Conservation (phyloP, 2,797 vertebrate genomes). For the Lepus oiostolus region DNA sequence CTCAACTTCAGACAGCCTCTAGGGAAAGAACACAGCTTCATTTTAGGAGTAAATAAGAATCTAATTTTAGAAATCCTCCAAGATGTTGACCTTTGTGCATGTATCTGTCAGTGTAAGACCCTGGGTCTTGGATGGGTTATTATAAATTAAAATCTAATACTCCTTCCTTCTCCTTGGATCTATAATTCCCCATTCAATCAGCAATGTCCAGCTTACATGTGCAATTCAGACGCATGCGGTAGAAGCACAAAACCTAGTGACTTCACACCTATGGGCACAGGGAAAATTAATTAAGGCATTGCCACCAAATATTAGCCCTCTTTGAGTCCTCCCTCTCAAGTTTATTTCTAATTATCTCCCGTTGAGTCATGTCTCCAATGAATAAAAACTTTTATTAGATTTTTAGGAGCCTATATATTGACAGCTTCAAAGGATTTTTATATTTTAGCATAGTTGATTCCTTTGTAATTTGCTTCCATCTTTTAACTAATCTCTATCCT, state of each 20-base stretch:
- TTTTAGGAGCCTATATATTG: slow-evolving; percentile 71
- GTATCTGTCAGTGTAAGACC: slow-evolving; percentile 70
- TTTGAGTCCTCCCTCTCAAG: slow-evolving; percentile 57
- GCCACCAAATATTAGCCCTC: slow-evolving; percentile 74
- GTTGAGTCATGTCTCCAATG: slow-evolving; percentile 74
- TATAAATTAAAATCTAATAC: slow-evolving; percentile 82
- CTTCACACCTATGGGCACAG: slow-evolving; percentile 57
- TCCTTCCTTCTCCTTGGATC: slow-evolving; percentile 63
- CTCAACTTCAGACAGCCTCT: neutral
- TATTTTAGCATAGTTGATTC: slow-evolving; percentile 80
- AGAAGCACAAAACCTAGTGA: slow-evolving; percentile 40
- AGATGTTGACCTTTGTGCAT: slow-evolving; percentile 71
- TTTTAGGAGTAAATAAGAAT: slow-evolving; percentile 75
- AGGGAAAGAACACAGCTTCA: slow-evolving; percentile 45
- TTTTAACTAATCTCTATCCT: slow-evolving; percentile 76
- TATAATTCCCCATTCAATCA: slow-evolving; percentile 66
- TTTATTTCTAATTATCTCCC: slow-evolving; percentile 83
- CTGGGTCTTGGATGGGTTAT: slow-evolving; percentile 68
- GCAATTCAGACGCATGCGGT: neutral
- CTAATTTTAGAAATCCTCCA: slow-evolving; percentile 76
- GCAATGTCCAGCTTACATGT: slow-evolving; percentile 46
- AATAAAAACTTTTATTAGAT: slow-evolving; percentile 83
- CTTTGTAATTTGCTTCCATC: slow-evolving; percentile 70
- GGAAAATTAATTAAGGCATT: slow-evolving; percentile 79
- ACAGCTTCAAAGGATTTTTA: slow-evolving; percentile 81